phyloP scores from a whole-genome alignment of 2,888 invertebrate genomes.

The Andrena bicolor region DNA sequence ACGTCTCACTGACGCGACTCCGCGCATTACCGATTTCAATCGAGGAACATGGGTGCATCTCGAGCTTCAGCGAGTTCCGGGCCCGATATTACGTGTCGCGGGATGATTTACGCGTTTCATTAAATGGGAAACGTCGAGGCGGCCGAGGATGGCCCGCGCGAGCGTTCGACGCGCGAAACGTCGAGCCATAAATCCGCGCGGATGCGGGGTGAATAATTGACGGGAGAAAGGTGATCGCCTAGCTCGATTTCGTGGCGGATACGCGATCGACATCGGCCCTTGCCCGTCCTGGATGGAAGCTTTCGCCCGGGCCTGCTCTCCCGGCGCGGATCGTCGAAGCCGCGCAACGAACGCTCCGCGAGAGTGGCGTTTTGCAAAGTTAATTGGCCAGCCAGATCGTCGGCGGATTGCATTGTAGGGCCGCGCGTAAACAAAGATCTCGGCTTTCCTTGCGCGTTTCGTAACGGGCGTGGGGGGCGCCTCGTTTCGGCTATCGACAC shows the following conservation, averaged over 20 bases:
- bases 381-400: conserved; percentile 42
- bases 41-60: not conserved
- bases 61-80: not conserved
- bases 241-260: not conserved
- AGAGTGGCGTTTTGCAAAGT: conserved; percentile 44
- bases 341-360: not conserved
- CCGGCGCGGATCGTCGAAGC: not conserved
- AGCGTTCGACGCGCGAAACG: conserved; percentile 9
- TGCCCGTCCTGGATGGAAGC: not conserved
- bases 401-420: conserved; percentile 33
- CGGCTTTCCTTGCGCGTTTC: conserved; percentile 51
- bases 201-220: conserved; percentile 29
- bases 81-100: conserved; percentile 6
- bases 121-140: not conserved
- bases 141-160: conserved; percentile 9
- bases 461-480: conserved; percentile 32
- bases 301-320: not conserved
- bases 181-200: conserved; percentile 21
- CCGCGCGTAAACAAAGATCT: conserved; percentile 44
- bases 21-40: not conserved
- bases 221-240: not conserved
- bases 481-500: conserved; percentile 48
- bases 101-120: conserved; percentile 33
- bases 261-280: not conserved
- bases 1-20: too few relatives aligned